Conservation (phyloP, 2,888 invertebrate species). For the Molorchus minor region DNA sequence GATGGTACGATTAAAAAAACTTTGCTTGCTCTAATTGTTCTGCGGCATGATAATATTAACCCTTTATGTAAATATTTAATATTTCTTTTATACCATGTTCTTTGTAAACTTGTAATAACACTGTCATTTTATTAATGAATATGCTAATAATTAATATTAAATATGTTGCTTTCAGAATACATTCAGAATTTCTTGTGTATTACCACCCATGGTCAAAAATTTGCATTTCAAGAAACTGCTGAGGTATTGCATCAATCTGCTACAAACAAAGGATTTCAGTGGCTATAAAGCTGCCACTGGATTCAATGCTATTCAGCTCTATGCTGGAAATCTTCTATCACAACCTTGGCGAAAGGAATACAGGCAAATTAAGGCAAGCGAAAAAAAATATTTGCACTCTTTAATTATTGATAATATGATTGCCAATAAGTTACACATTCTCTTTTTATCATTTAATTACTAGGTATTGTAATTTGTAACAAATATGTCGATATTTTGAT, state of each 20-base stretch:
- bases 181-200: constrained; percentile 81
- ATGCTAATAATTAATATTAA: background rate
- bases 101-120: background rate
- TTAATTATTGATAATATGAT: no score
- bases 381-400: background rate
- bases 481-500: no score
- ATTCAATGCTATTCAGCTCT: constrained; percentile 85
- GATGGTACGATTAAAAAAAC: no score
- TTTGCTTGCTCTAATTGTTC: no score
- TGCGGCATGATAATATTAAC: background rate
- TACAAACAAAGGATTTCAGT: constrained; percentile 77
- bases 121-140: background rate
- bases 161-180: constrained; percentile 67
- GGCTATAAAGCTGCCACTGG: constrained; percentile 83
- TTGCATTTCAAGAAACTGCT: constrained; percentile 77
- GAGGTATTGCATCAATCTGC: constrained; percentile 80
- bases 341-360: constrained; percentile 93
- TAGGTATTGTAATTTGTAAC: no score
- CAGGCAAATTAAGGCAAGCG: constrained; percentile 76
- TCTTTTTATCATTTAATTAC: no score
- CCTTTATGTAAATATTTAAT: background rate
- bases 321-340: constrained; percentile 84
- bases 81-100: background rate
- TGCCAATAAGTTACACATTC: no score
- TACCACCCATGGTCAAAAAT: constrained; percentile 83